Percentiles rank a stretch among this genome's conserved stretches.
These are phyloP conservation scores for Mormyrus iriodes DNA, from an alignment of 2,113 vertebrate genomes.

Conservation along the genomic window DNA sequence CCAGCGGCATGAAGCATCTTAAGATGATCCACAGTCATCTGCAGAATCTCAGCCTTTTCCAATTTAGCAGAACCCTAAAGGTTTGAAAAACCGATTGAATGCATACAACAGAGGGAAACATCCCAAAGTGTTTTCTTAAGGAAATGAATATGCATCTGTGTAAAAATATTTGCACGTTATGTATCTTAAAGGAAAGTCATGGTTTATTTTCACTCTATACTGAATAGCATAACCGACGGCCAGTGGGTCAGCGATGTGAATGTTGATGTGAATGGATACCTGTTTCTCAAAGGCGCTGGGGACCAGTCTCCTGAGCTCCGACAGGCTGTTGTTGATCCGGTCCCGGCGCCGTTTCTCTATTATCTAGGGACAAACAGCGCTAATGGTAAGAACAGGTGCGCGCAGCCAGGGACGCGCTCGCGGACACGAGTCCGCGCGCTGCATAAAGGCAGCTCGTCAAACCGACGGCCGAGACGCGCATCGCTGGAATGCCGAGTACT, in stretches of 20 bases:
- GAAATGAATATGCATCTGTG: background rate
- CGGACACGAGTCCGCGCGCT: background rate
- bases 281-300: slow-evolving; percentile 97
- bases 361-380: slow-evolving; percentile 62
- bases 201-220: background rate
- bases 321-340: slow-evolving; percentile 95
- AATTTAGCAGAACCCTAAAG: slow-evolving; percentile 89
- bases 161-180: background rate
- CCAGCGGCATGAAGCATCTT: slow-evolving; percentile 96
- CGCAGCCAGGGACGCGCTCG: background rate
- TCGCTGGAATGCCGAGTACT: slow-evolving; percentile 47
- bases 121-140: background rate
- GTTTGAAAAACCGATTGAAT: background rate
- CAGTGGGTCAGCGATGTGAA: background rate
- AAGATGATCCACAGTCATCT: slow-evolving; percentile 98
- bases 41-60: slow-evolving; percentile 95
- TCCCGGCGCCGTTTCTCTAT: slow-evolving; percentile 95
- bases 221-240: background rate
- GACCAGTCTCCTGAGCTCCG: slow-evolving; percentile 86
- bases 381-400: background rate
- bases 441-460: too few relatives aligned
- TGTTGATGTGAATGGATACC: slow-evolving; percentile 51
- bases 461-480: too few relatives aligned
- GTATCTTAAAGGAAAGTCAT: background rate
- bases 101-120: background rate